A percentile compares a stretch with the other conserved stretches of the same genome.
phyloP scores from a whole-genome alignment of 2,888 invertebrate genomes.

The Sinelater perroti region DNA sequence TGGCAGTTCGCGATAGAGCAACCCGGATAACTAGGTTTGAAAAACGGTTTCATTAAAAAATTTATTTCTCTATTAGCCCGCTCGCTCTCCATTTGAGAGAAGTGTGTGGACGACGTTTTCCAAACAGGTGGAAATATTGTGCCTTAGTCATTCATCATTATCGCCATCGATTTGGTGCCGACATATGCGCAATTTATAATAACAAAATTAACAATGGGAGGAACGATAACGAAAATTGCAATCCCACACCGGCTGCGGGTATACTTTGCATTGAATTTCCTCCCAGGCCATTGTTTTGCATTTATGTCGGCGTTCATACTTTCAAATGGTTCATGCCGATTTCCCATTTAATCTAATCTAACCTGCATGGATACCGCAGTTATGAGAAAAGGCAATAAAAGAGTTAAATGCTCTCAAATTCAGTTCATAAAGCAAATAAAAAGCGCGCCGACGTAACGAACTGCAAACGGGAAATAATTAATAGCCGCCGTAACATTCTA shows the following conservation, averaged over 20 bases:
- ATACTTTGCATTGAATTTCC: not conserved
- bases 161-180: too few relatives aligned
- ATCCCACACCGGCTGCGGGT: too few relatives aligned
- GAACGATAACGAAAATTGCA: too few relatives aligned
- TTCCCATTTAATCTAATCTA: slow-evolving; percentile 7
- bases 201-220: too few relatives aligned
- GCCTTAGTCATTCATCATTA: too few relatives aligned
- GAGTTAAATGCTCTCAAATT: slow-evolving; percentile 10
- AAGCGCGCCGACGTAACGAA: slow-evolving; percentile 8
- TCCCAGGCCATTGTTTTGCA: too few relatives aligned
- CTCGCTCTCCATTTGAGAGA: too few relatives aligned
- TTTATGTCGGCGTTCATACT: too few relatives aligned
- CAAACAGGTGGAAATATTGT: too few relatives aligned
- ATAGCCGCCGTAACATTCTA: slow-evolving; percentile 6
- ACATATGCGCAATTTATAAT: too few relatives aligned
- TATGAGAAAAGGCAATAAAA: slow-evolving; percentile 16
- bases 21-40: slow-evolving; percentile 6
- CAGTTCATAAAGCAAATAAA: slow-evolving; percentile 15
- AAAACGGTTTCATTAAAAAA: slow-evolving; percentile 22
- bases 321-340: slow-evolving; percentile 13
- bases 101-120: too few relatives aligned
- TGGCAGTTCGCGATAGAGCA: slow-evolving; percentile 7
- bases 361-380: not conserved
- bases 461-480: slow-evolving; percentile 15
- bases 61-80: too few relatives aligned